Evolutionary conservation across 2,797 vertebrate genomes (phyloP), one percentile per base, ranked within the genome.

Genomic region (Acomys russatus): DNA sequence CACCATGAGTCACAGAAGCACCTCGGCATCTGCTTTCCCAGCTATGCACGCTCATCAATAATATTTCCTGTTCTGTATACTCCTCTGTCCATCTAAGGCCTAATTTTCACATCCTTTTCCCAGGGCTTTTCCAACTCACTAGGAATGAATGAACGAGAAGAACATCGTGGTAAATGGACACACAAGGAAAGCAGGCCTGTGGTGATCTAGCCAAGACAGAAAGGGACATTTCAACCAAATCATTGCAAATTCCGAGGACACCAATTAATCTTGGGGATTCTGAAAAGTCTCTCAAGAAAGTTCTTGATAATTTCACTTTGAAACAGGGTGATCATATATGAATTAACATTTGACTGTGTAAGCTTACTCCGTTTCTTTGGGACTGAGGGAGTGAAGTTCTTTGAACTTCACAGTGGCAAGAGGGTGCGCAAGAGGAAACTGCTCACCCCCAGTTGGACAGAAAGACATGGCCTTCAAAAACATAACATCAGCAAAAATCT

Each of bases 231-330:
- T 92, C 73, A 59, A 78, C 49, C 11, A 82, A 64, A 11, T 54
- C 38, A 91, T 9, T 83, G n/a, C 33, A 61, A 76, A 77, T 71
- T 44, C 20, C 20, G 51, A 70, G 3, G 28, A 97, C 93, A 49
- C 12, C 63, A 85, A 23, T 10, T 49, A 76, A 77, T 77, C 77
- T 33, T 35, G 23, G 9, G 44, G 20, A 78, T 77, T 88, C 61
- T 80, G 18, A 9, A 70, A 80, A 91, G 61, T 84, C 56, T 91
- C 73, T 94, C 71, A n/a, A 85, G 56, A n/a, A 92, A 88, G 33
- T 90, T 63, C 25, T 33, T 25, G 1, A 77, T 20, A 35, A 25
- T 68, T 70, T 44, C 9, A 70, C 83, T 74, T 88, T 95, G n/a
- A 95, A 84, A 88, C 33, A 78, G 17, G 1, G 11, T 84, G 38